phyloP scores from a whole-genome alignment of 2,797 vertebrate genomes.

The Morelia viridis region DNA sequence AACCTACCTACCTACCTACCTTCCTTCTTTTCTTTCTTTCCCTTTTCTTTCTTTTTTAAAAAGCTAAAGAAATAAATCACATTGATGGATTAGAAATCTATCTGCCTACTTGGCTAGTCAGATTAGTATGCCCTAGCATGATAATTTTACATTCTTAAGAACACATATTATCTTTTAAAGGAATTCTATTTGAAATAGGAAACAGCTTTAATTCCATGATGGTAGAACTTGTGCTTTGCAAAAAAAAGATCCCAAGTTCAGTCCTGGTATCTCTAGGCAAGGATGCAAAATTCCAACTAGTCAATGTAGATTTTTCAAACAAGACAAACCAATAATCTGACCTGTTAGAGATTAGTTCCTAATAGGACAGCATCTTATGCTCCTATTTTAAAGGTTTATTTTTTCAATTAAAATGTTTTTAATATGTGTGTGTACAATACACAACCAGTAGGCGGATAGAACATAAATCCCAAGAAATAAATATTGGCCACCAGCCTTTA shows the following conservation, averaged over 20 bases:
- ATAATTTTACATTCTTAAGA: background rate
- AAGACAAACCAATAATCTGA: background rate
- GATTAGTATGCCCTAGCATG: background rate
- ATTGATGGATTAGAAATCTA: too few relatives aligned
- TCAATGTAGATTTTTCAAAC: background rate
- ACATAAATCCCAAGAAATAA: background rate
- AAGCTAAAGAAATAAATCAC: too few relatives aligned
- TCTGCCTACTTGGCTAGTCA: too few relatives aligned
- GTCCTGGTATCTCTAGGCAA: background rate
- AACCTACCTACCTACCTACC: too few relatives aligned
- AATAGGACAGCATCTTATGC: background rate
- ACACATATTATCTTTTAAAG: background rate
- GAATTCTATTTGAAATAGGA: background rate
- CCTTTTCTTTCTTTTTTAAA: too few relatives aligned
- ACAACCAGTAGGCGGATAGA: too few relatives aligned
- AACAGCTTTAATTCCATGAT: background rate
- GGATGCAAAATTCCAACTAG: background rate
- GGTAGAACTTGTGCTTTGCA: background rate
- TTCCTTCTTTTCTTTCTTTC: too few relatives aligned
- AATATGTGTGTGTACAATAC: too few relatives aligned
- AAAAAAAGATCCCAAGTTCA: background rate
- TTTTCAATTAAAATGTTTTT: background rate
- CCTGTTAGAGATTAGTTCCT: background rate
- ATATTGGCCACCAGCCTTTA: background rate
- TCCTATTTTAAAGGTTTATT: background rate